Percentiles rank a stretch among this genome's conserved stretches.
Conservation (phyloP, 2,888 invertebrate species). For the Hoplodrina ambigua region DNA sequence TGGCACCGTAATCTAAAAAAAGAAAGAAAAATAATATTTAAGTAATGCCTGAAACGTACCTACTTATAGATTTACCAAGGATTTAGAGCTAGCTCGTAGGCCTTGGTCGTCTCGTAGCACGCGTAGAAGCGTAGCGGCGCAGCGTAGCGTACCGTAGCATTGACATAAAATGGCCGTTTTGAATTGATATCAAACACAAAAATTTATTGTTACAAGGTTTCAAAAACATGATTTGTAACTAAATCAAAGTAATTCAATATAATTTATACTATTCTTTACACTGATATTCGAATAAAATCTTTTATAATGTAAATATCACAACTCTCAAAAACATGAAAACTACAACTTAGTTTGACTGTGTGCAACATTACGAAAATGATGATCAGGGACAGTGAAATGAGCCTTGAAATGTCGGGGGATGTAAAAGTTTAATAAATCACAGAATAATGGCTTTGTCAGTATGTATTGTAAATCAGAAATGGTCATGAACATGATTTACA, state of each 20-base stretch:
- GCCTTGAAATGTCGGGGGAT: conserved; percentile 30
- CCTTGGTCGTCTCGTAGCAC: neutral
- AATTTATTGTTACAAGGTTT: too few species aligned
- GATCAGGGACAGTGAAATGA: conserved; percentile 16
- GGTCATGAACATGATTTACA: conserved; percentile 8
- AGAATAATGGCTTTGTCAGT: conserved; percentile 32
- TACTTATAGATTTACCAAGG: too few species aligned
- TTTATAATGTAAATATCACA: too few species aligned
- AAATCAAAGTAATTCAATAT: too few species aligned
- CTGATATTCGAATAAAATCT: too few species aligned
- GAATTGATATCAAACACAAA: too few species aligned
- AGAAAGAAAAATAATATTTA: too few species aligned
- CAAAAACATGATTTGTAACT: too few species aligned
- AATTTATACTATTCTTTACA: too few species aligned
- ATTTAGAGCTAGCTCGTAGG: neutral
- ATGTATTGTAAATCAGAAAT: conserved; percentile 35
- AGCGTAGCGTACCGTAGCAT: neutral
- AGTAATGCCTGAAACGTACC: too few species aligned
- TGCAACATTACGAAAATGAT: conserved; percentile 27
- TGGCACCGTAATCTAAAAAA: too few species aligned
- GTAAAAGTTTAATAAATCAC: conserved; percentile 42
- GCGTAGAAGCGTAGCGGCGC: conserved; percentile 5
- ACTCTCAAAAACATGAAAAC: neutral
- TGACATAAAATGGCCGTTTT: too few species aligned
- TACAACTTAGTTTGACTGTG: neutral